Base-by-base conservation (phyloP, 2,797 vertebrate species). In the Calcarius lapponicus region DNA sequence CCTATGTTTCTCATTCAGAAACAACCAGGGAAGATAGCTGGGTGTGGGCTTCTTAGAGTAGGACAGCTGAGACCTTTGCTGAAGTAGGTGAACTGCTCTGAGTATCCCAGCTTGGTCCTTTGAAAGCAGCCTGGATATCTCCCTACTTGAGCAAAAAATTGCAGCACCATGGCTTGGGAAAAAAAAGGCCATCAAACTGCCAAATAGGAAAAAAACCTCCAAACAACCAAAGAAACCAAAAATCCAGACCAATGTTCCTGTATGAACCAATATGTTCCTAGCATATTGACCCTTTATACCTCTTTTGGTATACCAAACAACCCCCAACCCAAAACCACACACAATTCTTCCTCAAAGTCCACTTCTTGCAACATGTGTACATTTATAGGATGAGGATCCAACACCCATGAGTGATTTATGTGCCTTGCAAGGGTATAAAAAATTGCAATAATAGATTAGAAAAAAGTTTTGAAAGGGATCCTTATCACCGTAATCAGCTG, bases 101-200 rank as follows among this genome's bases (percentile, higher is more conserved):
- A 38, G 6, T 60, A 38, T 11, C 42, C 7, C 32, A 48, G 8
- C 28, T 80, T 29, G 2, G 60, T 47, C 29, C 22, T 80, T 70
- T 76, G 36, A 65, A 86, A 56, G 29, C 31, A 75, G 45, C 22
- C 66, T 38, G 38, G 10, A n/a, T 50, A 24, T 36, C 17, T 65
- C 26, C 20, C 13, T 58, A 0, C 24, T 2, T 5, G 42, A 80
- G 28, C 9, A 7, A 82, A 75, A 75, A 86, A 54, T 42, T 67
- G 11, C 0, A 3, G 57, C 21, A 61, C 6, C 1, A 2, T 43
- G 51, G 15, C 19, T 72, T 65, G 16, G 50, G 2, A 20, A 43
- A 16, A 75, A 31, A 45, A 26, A 42, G 57, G 22, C 32, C 18
- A 26, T 40, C 11, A 53, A 40, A 65, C 16, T 34, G 26, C 36